Percentiles rank a stretch among this genome's conserved stretches.
Conservation (phyloP, 2,797 vertebrate genomes). For the Heterohyrax brucei region DNA sequence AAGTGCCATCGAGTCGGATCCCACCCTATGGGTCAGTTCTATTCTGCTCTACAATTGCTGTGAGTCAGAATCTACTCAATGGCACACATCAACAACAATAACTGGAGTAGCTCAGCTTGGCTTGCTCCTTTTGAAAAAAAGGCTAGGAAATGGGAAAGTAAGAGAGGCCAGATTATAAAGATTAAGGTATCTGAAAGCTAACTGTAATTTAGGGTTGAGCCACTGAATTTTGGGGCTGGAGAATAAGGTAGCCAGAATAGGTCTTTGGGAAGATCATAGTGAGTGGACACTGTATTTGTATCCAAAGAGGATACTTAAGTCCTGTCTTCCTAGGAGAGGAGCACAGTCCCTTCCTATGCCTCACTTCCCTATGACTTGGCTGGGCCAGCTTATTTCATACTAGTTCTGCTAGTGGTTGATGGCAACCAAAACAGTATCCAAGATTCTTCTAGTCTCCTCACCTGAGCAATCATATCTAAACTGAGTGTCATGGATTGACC, state of each 20-base stretch:
- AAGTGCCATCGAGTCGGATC: no score
- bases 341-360: not conserved
- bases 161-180: not conserved
- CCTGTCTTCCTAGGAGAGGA: not conserved
- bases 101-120: not conserved
- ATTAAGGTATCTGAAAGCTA: not conserved
- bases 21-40: not conserved
- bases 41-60: not conserved
- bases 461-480: not conserved
- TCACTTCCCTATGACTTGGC: not conserved
- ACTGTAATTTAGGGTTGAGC: not conserved
- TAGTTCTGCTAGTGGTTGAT: not conserved
- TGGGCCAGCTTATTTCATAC: not conserved
- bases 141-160: not conserved
- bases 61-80: not conserved
- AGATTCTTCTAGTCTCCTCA: not conserved
- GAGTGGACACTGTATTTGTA: not conserved
- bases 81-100: not conserved
- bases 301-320: not conserved
- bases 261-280: not conserved
- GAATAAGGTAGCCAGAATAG: not conserved
- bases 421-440: not conserved
- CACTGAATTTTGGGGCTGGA: not conserved
- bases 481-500: not conserved
- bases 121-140: conserved; percentile 24